A percentile compares a stretch with the other conserved stretches of the same genome.
These are phyloP conservation scores for Leptinotarsa lineolata DNA, from an alignment of 1,140 invertebrate genomes.

Conservation along the genomic window DNA sequence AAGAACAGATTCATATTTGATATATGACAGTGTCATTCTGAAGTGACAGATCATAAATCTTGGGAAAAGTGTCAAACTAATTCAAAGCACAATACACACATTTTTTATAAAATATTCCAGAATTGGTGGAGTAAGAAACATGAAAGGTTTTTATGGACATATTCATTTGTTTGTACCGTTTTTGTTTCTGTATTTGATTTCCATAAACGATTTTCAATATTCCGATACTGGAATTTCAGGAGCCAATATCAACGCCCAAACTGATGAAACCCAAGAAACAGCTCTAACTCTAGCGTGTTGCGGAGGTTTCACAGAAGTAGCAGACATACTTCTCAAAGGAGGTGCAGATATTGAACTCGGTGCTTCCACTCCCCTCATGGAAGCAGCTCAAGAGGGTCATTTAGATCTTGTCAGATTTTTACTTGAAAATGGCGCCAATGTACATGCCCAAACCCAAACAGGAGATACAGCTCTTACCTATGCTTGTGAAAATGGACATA, in stretches of 20 bases:
- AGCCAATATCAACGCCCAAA: conserved; percentile 97
- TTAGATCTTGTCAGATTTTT: conserved; percentile 90
- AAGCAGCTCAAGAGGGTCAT: conserved; percentile 97
- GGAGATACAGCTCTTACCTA: conserved; percentile 87
- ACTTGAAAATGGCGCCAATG: conserved; percentile 83
- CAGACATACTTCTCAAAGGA: conserved; percentile 92
- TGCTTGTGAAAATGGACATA: conserved; percentile 96
- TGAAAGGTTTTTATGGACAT: conserved; percentile 6
- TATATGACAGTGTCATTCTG: not conserved
- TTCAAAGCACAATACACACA: too few species aligned
- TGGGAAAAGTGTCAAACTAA: conserved; percentile 14
- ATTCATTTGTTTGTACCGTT: not conserved
- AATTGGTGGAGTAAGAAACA: not conserved
- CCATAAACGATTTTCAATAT: conserved; percentile 4
- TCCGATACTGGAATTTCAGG: conserved; percentile 58
- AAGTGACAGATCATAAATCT: not conserved
- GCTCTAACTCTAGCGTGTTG: conserved; percentile 96
- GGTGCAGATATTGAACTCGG: conserved; percentile 95
- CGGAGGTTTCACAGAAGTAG: conserved; percentile 96
- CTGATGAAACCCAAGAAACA: conserved; percentile 98
- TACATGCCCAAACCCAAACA: conserved; percentile 91
- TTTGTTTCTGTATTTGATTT: not conserved
- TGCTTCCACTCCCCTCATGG: conserved; percentile 97
- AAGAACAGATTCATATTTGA: too few species aligned
- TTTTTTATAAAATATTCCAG: too few species aligned